Evolutionary conservation across 2,888 invertebrate genomes (phyloP).

Genomic region (Andricus curvator): DNA sequence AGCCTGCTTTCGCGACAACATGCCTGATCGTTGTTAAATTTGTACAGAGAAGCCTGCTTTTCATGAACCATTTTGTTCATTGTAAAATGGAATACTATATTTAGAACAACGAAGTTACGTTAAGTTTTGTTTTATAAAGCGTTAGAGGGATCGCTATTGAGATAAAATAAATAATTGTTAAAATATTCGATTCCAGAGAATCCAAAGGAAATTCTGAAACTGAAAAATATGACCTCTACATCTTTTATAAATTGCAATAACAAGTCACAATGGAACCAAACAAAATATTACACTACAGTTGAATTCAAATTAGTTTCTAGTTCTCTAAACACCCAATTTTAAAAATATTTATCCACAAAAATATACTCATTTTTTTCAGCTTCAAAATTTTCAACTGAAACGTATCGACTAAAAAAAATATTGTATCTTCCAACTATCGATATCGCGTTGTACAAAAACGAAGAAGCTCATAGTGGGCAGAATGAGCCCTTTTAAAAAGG

Average conservation of each 20-base stretch:
- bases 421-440: conserved; percentile 28
- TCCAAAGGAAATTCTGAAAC: conserved; percentile 8
- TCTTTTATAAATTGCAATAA: not conserved
- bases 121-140: conserved; percentile 36
- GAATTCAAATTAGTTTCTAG: not conserved
- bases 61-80: conserved; percentile 10
- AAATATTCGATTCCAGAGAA: not conserved
- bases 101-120: conserved; percentile 36
- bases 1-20: conserved; percentile 11
- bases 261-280: not conserved
- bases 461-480: conserved; percentile 12
- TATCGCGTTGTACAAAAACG: conserved; percentile 31
- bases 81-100: conserved; percentile 9
- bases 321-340: not conserved
- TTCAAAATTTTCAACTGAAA: not conserved
- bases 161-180: conserved; percentile 34
- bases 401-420: conserved; percentile 4
- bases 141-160: conserved; percentile 6
- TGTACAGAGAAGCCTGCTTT: conserved; percentile 26
- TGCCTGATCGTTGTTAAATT: conserved; percentile 10
- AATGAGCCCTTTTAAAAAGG: not conserved
- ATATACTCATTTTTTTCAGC: not conserved
- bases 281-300: not conserved
- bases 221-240: not conserved
- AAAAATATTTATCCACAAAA: not conserved